Base-by-base conservation (phyloP, 2,888 invertebrate genomes). In the Hemithea aestivaria region DNA sequence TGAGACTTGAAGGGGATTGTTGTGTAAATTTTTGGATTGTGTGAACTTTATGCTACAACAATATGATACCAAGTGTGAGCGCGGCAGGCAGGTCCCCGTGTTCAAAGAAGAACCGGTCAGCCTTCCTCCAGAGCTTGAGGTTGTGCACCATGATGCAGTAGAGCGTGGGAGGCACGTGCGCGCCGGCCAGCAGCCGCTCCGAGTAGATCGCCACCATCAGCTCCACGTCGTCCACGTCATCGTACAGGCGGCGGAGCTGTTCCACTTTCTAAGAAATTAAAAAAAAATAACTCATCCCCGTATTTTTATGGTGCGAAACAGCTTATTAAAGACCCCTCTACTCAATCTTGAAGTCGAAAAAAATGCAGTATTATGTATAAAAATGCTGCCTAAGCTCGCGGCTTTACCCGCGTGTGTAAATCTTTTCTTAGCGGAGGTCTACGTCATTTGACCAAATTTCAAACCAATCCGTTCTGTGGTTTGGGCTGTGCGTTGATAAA, bases 71-170 rank as follows among this genome's bases (percentile, higher is more conserved):
- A 7, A 53, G 35, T 5, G 62, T 61, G 2, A 69, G 48, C 1
- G 63, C 56, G 20, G 60, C 37, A 0, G 61, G 55, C 7, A 51
- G 47, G 16, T 55, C 53, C 8, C 63, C 66, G 9, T 68, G 66
- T 33, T 69, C 68, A 24, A 64, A 68, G 56, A 66, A 68, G 46
- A 55, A 58, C 22, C 48, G 45, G 39, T 68, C 66, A 0, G 68
- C 59, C 4, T 42, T 53, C 16, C 66, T 51, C 62, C 63, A 67
- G 9, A 62, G 56, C 20, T 56, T 27, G 16, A 65, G 43, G 45
- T 62, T 66, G 1, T 56, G 40, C 1, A 41, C 45, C 45, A 63
- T 54, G 52, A 68, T 58, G 57, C 67, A 69, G 56, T 59, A 62
- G 12, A 65, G 46, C 6, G 64, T 56, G 2, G 61, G 59, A 0